Percentiles rank a stretch among this genome's conserved stretches.
Conservation (phyloP, 1,140 invertebrate genomes). For the Heliconius nattereri region DNA sequence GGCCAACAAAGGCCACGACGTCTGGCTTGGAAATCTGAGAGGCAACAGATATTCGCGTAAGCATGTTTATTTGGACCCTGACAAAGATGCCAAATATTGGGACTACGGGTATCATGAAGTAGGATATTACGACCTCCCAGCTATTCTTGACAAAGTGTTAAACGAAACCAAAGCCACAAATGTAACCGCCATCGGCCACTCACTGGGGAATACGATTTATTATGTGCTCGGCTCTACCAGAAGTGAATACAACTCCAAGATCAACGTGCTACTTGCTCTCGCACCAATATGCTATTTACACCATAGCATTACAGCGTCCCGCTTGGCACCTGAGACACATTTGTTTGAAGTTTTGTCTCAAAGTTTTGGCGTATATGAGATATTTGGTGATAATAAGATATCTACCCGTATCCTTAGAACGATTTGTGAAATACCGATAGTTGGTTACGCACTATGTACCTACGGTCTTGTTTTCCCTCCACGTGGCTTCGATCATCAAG, state of each 20-base stretch:
- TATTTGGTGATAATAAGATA: neutral
- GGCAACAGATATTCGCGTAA: conserved; percentile 85
- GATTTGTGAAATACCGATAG: neutral
- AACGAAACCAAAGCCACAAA: conserved; percentile 70
- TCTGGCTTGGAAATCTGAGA: conserved; percentile 87
- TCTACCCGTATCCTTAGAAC: neutral
- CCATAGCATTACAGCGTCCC: neutral
- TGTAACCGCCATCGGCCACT: conserved; percentile 78
- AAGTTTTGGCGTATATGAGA: neutral
- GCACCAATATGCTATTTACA: conserved; percentile 17
- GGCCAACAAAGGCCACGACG: conserved; percentile 82
- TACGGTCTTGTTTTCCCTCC: conserved; percentile 16
- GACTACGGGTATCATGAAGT: conserved; percentile 83
- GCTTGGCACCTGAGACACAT: neutral
- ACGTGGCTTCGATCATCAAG: conserved; percentile 35
- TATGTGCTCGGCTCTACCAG: conserved; percentile 66
- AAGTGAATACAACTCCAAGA: conserved; percentile 26
- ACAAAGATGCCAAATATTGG: conserved; percentile 80
- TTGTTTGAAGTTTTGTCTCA: neutral
- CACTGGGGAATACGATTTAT: conserved; percentile 82
- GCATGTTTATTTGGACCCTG: conserved; percentile 78
- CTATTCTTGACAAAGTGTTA: conserved; percentile 84
- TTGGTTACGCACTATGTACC: neutral
- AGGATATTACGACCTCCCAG: conserved; percentile 84
- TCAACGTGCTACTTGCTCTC: conserved; percentile 21